Base-by-base conservation (phyloP, 2,113 vertebrate genomes). In the Zosterops lateralis region DNA sequence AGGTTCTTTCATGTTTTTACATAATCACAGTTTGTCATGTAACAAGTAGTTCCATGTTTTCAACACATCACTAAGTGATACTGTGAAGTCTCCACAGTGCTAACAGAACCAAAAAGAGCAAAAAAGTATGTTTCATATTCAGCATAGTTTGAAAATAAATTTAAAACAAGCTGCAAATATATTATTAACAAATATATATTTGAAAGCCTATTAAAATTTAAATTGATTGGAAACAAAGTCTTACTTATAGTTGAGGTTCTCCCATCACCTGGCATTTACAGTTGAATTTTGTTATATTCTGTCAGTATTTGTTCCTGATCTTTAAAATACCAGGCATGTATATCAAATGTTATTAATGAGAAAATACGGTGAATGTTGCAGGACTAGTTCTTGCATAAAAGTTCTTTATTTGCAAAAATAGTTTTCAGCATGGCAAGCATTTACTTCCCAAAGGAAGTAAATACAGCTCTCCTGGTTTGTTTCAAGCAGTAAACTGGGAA, bases 1-100 rank as follows among this genome's bases (percentile, higher is more conserved):
- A 88, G 97, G 96, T 80, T 95, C 92, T 90, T 95, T 92, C 90
- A 83, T 94, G 86, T 87, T 90, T 83, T 98, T 96, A 56, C 92
- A 72, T 95, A 99, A 97, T 92, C 98, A 97, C 95, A 99, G 96
- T 93, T 99, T 99, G 88, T 99, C 98, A 91, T 96, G 95, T 89
- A 99, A 92, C 73, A 99, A 97, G 84, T 98, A 97, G 86, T 98
- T 99, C 99, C 99, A 99, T 22, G 95, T 97, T 97, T 98, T 91
- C 93, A 99, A 93, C n/a, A 99, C 97, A 90, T 99, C 98, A 93
- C 98, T 99, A 86, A 99, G 98, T 54, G 94, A 97, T 73, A 98
- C 98, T 75, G 95, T 91, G 94, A 99, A 99, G 95, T 99, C 99
- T 96, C 98, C 98, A 38, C 24, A 36, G 58, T 97, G 96, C 99